Conservation (phyloP, 2,113 vertebrate genomes). For the Ceyx margarethae region DNA sequence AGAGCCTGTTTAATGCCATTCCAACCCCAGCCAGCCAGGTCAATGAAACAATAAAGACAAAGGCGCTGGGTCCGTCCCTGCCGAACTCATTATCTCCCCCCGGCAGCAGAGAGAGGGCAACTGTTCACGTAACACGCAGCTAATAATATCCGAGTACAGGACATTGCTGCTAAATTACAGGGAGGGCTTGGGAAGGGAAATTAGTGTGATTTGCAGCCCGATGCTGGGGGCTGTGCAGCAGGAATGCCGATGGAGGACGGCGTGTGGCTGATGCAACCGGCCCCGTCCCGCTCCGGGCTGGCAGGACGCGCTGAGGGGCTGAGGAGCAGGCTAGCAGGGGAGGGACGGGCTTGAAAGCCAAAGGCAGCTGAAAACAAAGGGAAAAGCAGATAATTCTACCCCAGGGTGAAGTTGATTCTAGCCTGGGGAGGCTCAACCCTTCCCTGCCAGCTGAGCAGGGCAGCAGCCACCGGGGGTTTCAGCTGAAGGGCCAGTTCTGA, state of each 20-base stretch:
- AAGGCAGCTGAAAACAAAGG: background rate
- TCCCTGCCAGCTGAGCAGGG: background rate
- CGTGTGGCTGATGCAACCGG: conserved; percentile 39
- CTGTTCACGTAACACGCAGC: conserved; percentile 39
- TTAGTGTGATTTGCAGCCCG: conserved; percentile 64
- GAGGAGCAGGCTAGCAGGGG: background rate
- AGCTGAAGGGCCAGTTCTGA: background rate
- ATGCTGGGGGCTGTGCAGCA: conserved; percentile 50
- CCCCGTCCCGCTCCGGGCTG: background rate
- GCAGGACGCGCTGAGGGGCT: background rate
- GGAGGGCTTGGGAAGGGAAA: conserved; percentile 63
- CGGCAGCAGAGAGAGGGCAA: conserved; percentile 26
- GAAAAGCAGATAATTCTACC: background rate
- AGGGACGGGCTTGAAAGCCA: background rate
- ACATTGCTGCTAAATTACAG: conserved; percentile 68
- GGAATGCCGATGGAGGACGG: conserved; percentile 54
- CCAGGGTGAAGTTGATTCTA: background rate
- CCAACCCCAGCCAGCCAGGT: background rate
- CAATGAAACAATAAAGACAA: conserved; percentile 54
- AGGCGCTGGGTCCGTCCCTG: background rate
- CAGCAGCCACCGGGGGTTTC: background rate
- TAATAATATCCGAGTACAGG: conserved; percentile 69
- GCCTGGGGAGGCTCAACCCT: background rate
- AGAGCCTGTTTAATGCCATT: background rate
- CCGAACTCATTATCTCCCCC: conserved; percentile 34